These are phyloP conservation scores for Cyanoramphus novaezelandiae DNA, from an alignment of 2,113 vertebrate species.

Conservation along the genomic window DNA sequence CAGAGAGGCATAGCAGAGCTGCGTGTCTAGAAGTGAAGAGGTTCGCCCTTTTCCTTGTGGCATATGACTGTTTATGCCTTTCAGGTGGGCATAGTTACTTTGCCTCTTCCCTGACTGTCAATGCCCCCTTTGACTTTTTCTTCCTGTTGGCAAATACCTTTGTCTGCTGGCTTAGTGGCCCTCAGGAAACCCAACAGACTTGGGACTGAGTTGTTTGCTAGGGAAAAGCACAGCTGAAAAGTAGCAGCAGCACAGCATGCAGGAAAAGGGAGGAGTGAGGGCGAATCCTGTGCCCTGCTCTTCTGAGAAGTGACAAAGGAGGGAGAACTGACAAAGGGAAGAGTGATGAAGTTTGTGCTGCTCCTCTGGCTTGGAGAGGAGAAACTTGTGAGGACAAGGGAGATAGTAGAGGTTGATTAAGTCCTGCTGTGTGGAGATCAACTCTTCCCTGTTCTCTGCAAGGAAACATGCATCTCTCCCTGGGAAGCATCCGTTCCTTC, in stretches of 20 bases:
- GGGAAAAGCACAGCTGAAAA: not conserved
- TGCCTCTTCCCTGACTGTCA: not conserved
- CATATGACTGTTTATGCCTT: not conserved
- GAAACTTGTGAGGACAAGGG: not conserved
- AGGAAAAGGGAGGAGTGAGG: not conserved
- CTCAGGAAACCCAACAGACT: not conserved
- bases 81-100: not conserved
- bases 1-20: not conserved
- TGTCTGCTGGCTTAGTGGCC: not conserved
- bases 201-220: not conserved
- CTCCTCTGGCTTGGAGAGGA: not conserved
- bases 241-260: not conserved
- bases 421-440: not conserved
- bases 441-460: not conserved
- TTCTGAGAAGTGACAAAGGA: not conserved
- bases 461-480: not conserved
- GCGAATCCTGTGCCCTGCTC: not conserved
- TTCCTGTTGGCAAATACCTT: not conserved
- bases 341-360: not conserved
- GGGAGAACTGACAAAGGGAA: not conserved
- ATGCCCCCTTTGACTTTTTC: not conserved
- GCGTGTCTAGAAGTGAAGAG: not conserved
- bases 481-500: constrained; percentile 31
- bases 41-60: not conserved
- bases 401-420: not conserved